Evolutionary conservation across 1,140 invertebrate genomes (phyloP).

Genomic region (Drosophila teissieri): DNA sequence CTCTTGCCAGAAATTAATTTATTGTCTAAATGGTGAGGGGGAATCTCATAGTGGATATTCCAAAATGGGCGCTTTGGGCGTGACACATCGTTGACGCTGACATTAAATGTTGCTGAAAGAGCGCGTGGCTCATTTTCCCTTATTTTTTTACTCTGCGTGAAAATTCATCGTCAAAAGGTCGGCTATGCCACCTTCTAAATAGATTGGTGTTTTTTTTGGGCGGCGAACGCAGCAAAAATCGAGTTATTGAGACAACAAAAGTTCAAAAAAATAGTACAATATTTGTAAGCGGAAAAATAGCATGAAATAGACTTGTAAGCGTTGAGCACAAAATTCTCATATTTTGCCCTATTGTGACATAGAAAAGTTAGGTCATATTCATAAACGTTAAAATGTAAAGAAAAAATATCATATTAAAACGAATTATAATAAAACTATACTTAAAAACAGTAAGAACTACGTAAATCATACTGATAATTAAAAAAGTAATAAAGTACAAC

Average conservation of each 20-base stretch:
- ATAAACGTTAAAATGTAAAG: too few relatives aligned
- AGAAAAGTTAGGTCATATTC: neutral
- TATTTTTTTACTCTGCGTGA: slow-evolving; percentile 23
- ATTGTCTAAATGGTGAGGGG: slow-evolving; percentile 59
- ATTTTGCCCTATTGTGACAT: neutral
- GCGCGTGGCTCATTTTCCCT: slow-evolving; percentile 60
- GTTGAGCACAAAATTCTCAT: slow-evolving; percentile 28
- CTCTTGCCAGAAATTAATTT: slow-evolving; percentile 68
- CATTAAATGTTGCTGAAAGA: slow-evolving; percentile 72
- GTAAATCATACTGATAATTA: too few relatives aligned
- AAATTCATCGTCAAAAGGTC: slow-evolving; percentile 59
- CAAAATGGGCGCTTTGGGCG: slow-evolving; percentile 30
- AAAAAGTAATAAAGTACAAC: too few relatives aligned
- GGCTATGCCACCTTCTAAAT: slow-evolving; percentile 20
- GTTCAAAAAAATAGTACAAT: slow-evolving; percentile 25
- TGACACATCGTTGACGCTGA: slow-evolving; percentile 66
- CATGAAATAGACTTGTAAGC: slow-evolving; percentile 40
- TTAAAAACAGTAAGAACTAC: too few relatives aligned
- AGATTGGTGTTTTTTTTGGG: slow-evolving; percentile 38
- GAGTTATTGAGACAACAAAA: slow-evolving; percentile 69
- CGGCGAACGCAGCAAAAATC: slow-evolving; percentile 58
- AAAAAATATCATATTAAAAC: too few relatives aligned
- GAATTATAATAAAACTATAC: too few relatives aligned
- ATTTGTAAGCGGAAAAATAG: slow-evolving; percentile 15
- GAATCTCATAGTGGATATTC: neutral